A percentile compares a stretch with the other conserved stretches of the same genome.
Conservation (phyloP, 92 coral and sea anemone species). For the Paramuricea clavata region DNA sequence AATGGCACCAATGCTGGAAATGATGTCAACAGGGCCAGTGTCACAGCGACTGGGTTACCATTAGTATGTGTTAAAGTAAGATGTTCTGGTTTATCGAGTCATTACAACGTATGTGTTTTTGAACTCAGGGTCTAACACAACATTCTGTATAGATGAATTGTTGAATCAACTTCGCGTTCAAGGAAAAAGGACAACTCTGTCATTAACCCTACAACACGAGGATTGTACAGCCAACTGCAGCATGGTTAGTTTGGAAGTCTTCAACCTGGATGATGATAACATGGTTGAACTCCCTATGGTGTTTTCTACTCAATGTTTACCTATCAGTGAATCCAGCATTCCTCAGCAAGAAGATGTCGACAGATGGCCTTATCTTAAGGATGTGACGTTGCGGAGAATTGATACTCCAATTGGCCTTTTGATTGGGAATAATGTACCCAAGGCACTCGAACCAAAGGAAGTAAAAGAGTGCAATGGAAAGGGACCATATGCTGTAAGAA, state of each 20-base stretch:
- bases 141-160: constrained; percentile 55
- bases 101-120: constrained; percentile 54
- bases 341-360: constrained; percentile 72
- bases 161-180: constrained; percentile 41
- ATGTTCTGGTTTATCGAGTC: constrained; percentile 2
- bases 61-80: constrained; percentile 63
- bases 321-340: constrained; percentile 7
- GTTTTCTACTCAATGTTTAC: constrained; percentile 16
- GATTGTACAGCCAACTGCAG: neutral
- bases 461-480: neutral
- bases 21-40: constrained; percentile 27
- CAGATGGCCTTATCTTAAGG: constrained; percentile 73
- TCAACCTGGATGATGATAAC: constrained; percentile 61
- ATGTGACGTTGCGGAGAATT: no score
- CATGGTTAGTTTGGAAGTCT: constrained; percentile 26
- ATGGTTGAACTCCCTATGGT: constrained; percentile 51
- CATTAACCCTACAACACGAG: constrained; percentile 3
- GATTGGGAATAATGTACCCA: constrained; percentile 70
- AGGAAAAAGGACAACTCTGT: constrained; percentile 42
- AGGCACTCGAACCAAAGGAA: constrained; percentile 43
- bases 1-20: neutral
- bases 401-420: no score
- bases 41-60: constrained; percentile 49
- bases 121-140: constrained; percentile 17
- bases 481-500: constrained; percentile 5